Evolutionary conservation across 1,140 invertebrate genomes (phyloP).

Genomic region (Hirudo medicinalis): DNA sequence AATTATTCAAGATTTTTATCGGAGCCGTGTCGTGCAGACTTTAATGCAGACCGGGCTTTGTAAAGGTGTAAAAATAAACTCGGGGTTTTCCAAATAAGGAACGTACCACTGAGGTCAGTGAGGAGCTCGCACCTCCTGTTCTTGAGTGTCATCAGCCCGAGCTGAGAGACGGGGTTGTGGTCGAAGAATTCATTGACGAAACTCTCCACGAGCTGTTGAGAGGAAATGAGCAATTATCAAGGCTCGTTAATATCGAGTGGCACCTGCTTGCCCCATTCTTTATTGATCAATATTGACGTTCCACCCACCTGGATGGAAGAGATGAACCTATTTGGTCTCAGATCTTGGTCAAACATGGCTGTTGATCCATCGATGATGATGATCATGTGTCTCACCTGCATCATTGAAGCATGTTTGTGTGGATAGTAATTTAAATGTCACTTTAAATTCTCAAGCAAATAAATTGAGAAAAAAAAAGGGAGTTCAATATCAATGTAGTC

Average conservation of each 20-base stretch:
- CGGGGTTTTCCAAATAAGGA: neutral
- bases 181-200: slow-evolving; percentile 96
- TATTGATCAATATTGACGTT: too few species aligned
- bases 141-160: slow-evolving; percentile 76
- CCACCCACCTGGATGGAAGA: slow-evolving; percentile 66
- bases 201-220: slow-evolving; percentile 65
- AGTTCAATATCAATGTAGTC: neutral
- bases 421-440: too few species aligned
- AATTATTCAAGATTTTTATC: too few species aligned
- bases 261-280: too few species aligned
- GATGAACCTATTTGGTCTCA: slow-evolving; percentile 81
- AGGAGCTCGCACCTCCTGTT: slow-evolving; percentile 88
- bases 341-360: slow-evolving; percentile 80
- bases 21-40: too few species aligned
- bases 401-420: neutral
- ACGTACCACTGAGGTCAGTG: slow-evolving; percentile 64
- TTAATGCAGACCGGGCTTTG: too few species aligned
- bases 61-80: too few species aligned
- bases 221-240: neutral
- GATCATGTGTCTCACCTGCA: slow-evolving; percentile 63
- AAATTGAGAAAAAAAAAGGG: too few species aligned
- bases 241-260: too few species aligned
- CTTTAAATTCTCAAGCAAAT: too few species aligned
- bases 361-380: slow-evolving; percentile 82
- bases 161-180: slow-evolving; percentile 93